phyloP scores from a whole-genome alignment of 30 jellyfish, hydroid and myxozoan genomes.

The Pseudorhiza aurosa region DNA sequence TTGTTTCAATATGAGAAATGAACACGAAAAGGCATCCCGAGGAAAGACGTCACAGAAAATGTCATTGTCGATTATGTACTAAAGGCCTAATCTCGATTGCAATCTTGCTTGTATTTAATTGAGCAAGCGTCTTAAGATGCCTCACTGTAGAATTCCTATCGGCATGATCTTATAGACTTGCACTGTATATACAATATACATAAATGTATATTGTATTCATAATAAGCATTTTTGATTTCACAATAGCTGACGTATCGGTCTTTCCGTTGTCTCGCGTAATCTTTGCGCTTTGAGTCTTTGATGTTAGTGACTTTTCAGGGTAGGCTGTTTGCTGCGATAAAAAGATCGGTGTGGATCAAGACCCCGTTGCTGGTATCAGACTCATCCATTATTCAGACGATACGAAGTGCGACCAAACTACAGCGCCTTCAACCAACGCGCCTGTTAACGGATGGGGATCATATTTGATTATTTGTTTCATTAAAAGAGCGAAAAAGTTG shows the following conservation, averaged over 20 bases:
- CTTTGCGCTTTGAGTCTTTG: constrained; percentile 32
- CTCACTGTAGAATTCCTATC: no score
- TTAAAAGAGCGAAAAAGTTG: not conserved
- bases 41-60: no score
- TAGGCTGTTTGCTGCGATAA: constrained; percentile 63
- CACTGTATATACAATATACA: no score
- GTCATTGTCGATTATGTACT: no score
- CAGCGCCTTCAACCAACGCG: constrained; percentile 44
- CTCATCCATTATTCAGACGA: constrained; percentile 59
- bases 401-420: constrained; percentile 9
- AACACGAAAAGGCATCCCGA: no score
- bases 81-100: no score
- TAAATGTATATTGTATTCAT: no score
- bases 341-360: constrained; percentile 79
- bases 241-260: not conserved
- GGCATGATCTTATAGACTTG: no score
- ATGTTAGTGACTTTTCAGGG: constrained; percentile 72
- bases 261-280: constrained; percentile 2
- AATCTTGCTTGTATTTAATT: no score
- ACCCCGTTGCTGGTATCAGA: constrained; percentile 53
- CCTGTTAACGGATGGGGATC: not conserved
- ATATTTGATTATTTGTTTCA: not conserved
- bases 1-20: no score
- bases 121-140: no score
- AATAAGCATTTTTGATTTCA: not conserved